Percentiles rank a stretch among this genome's conserved stretches.
Evolutionary conservation across 2,797 vertebrate species (phyloP).

Genomic region (Sciurus carolinensis): DNA sequence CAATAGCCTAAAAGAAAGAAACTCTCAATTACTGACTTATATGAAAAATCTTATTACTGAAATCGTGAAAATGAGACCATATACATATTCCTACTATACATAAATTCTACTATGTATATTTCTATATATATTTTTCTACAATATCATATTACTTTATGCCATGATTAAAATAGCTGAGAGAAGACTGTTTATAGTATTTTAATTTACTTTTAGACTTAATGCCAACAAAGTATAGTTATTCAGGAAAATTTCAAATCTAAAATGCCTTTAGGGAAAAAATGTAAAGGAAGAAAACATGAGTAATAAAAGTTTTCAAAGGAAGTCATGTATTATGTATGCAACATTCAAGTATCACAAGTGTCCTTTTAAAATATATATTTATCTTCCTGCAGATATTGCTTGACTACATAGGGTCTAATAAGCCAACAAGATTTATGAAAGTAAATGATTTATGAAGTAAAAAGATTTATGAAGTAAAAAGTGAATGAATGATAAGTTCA

Average conservation of each 20-base stretch:
- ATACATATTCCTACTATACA: neutral
- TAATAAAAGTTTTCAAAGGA: slow-evolving; percentile 35
- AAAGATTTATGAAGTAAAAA: slow-evolving; percentile 55
- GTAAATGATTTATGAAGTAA: neutral
- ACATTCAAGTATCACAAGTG: slow-evolving; percentile 25
- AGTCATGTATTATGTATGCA: neutral
- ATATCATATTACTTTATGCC: neutral
- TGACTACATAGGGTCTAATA: neutral
- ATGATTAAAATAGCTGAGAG: slow-evolving; percentile 41
- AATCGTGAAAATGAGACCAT: slow-evolving; percentile 64
- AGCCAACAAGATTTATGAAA: slow-evolving; percentile 17
- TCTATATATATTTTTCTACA: neutral
- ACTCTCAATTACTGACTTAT: slow-evolving; percentile 60
- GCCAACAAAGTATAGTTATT: neutral
- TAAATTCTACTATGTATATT: neutral
- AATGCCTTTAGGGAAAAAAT: slow-evolving; percentile 39
- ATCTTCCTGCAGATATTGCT: slow-evolving; percentile 10
- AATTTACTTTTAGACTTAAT: neutral
- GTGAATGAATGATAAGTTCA: slow-evolving; percentile 38
- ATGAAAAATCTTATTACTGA: slow-evolving; percentile 1
- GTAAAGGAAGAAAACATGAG: neutral
- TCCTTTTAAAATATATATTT: neutral
- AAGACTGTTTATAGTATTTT: slow-evolving; percentile 58
- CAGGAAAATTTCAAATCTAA: slow-evolving; percentile 47
- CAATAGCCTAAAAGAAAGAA: slow-evolving; percentile 94